phyloP scores from a whole-genome alignment of 2,797 vertebrate genomes.

The Gobio occitaniae region DNA sequence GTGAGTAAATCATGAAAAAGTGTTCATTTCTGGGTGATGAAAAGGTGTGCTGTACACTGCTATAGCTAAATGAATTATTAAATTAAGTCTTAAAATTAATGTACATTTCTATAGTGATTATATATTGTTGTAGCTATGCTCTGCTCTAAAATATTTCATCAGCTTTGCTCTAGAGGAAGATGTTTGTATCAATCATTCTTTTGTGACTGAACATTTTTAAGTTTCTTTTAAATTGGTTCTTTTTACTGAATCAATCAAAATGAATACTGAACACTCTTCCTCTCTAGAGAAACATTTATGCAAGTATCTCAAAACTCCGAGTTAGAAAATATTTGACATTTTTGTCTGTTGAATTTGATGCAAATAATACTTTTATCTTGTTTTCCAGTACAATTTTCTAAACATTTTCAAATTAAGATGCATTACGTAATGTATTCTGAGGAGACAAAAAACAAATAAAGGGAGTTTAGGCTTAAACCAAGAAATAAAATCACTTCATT shows the following conservation, averaged over 20 bases:
- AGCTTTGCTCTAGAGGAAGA: background rate
- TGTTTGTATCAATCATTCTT: background rate
- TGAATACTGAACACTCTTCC: background rate
- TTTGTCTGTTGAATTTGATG: background rate
- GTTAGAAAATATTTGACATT: background rate
- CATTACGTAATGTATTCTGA: too few relatives aligned
- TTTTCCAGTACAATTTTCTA: background rate
- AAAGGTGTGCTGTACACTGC: background rate
- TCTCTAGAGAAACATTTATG: slow-evolving; percentile 1
- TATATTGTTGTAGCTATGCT: background rate
- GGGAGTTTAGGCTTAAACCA: background rate
- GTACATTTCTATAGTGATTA: background rate
- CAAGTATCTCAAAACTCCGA: background rate
- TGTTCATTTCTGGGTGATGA: background rate
- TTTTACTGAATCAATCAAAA: background rate
- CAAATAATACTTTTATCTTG: background rate
- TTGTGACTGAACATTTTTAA: background rate
- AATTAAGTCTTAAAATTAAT: background rate
- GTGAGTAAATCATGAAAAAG: background rate
- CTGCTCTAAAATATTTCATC: background rate
- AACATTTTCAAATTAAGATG: background rate
- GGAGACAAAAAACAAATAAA: background rate
- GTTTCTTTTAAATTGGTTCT: background rate
- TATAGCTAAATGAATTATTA: background rate
- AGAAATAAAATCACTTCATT: background rate